These are phyloP conservation scores for Maniola hyperantus DNA, from an alignment of 2,888 invertebrate species.

Conservation along the genomic window DNA sequence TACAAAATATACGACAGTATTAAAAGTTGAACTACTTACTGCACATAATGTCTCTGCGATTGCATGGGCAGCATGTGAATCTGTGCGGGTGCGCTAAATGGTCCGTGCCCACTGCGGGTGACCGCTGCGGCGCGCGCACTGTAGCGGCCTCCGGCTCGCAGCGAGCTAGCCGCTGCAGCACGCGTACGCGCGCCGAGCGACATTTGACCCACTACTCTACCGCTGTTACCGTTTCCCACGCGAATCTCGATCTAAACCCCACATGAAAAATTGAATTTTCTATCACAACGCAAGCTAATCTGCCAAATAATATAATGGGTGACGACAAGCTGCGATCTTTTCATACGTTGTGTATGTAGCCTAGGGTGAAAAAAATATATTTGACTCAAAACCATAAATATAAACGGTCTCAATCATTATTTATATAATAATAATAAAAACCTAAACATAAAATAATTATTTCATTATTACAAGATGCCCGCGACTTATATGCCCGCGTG, in stretches of 20 bases:
- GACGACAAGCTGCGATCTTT: not conserved
- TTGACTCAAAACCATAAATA: too few relatives aligned
- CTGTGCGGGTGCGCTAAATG: constrained; percentile 90
- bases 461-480: too few relatives aligned
- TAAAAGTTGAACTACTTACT: constrained; percentile 53
- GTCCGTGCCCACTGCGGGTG: constrained; percentile 94
- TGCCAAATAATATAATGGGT: too few relatives aligned
- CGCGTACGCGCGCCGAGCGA: constrained; percentile 93
- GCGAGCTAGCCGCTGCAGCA: constrained; percentile 94
- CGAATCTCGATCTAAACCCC: constrained; percentile 70
- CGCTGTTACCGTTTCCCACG: constrained; percentile 62
- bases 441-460: too few relatives aligned
- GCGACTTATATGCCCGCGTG: too few relatives aligned
- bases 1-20: too few relatives aligned
- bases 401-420: too few relatives aligned
- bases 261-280: not conserved
- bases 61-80: constrained; percentile 86
- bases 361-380: too few relatives aligned
- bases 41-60: constrained; percentile 74
- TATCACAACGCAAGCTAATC: too few relatives aligned
- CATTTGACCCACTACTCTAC: constrained; percentile 87
- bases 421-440: too few relatives aligned
- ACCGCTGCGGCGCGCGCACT: constrained; percentile 94
- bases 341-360: too few relatives aligned
- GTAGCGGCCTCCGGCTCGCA: constrained; percentile 93